Evolutionary conservation across 2,113 vertebrate species (phyloP), one percentile per base, ranked within the genome.

Genomic region (Galbula dea): DNA sequence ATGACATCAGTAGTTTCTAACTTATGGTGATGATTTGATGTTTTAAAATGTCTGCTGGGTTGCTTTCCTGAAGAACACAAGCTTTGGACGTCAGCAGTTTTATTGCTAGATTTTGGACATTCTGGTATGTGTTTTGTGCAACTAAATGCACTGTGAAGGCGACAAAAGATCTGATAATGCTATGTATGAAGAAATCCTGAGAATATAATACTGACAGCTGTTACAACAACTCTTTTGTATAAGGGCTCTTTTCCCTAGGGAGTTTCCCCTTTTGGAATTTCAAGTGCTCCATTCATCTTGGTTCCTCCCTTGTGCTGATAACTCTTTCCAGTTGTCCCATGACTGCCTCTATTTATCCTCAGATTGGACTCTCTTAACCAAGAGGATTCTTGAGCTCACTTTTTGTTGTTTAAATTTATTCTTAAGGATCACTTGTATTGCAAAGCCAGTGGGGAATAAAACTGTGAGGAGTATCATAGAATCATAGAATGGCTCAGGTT

Each of bases 231-330:
- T 23, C 9, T 78, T 85, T 68, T 65, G 8, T 79, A 2, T 76
- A 83, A 79, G 32, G 16, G 7, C 32, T 85, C 6, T 84, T 26
- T 84, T 82, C 18, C 72, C 8, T 62, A 41, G 19, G 8, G 24
- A 62, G 18, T 30, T 92, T 71, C 2, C 10, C 41, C 30, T 84
- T 88, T 41, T 15, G 37, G 29, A 69, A 77, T 88, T 83, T 62
- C 37, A 75, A 54, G 34, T 51, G 22, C 30, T 77, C 4, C 0
- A 1, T 55, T 87, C 12, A 39, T n/a, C 16, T 63, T 0, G 0
- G 8, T 68, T 68, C 20, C 23, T 75, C 61, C 10, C 15, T 81
- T 39, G 5, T 54, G 10, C 14, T 61, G n/a, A 21, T 55, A 63
- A 82, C 21, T 51, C 61, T 82, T 85, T 61, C 27, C n/a, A 43